Evolutionary conservation across 2,113 vertebrate genomes (phyloP).

Genomic region (Symphodus melops): DNA sequence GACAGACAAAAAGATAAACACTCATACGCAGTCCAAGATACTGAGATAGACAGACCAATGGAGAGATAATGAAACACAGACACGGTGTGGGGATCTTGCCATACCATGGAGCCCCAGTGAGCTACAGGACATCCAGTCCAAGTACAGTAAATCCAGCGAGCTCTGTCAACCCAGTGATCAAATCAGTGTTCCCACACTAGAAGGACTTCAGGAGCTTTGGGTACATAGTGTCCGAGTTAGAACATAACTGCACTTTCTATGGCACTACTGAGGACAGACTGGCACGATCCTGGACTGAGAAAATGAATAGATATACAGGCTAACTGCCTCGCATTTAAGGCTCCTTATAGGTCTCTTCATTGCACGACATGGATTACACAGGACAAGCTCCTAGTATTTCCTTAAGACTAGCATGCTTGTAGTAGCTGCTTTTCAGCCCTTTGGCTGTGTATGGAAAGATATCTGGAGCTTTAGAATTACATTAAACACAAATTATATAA

Average conservation of each 20-base stretch:
- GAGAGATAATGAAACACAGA: conserved; percentile 51
- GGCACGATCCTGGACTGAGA: conserved; percentile 31
- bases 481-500: conserved; percentile 10
- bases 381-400: conserved; percentile 14
- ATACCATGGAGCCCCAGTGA: conserved; percentile 48
- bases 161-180: conserved; percentile 60
- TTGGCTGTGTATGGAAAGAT: conserved; percentile 6
- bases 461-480: background rate
- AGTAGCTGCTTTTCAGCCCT: conserved; percentile 8
- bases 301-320: conserved; percentile 34
- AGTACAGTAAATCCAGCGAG: conserved; percentile 76
- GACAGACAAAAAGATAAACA: conserved; percentile 27
- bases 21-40: conserved; percentile 25
- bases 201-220: conserved; percentile 36
- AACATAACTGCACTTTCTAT: conserved; percentile 41
- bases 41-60: conserved; percentile 36
- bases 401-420: background rate
- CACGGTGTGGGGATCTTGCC: conserved; percentile 39
- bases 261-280: conserved; percentile 48
- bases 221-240: conserved; percentile 60
- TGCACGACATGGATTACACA: conserved; percentile 37
- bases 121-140: conserved; percentile 69
- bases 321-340: conserved; percentile 31
- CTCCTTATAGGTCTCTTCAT: conserved; percentile 48
- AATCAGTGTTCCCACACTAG: conserved; percentile 66